Conservation (phyloP, 2,888 invertebrate species). For the Pyrochroa serraticornis region DNA sequence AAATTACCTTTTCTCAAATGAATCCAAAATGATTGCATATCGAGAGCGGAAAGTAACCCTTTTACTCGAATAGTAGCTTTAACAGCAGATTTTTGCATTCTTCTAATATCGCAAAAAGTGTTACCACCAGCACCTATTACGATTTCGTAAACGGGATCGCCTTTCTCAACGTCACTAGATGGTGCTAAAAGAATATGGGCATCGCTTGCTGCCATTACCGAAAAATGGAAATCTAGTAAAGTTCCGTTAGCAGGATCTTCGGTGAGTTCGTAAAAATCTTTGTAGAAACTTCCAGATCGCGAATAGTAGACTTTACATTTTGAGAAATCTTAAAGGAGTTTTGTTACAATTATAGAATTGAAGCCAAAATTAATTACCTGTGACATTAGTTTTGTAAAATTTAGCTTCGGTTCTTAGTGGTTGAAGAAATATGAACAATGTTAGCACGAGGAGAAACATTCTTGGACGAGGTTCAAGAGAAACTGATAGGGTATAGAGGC, state of each 20-base stretch:
- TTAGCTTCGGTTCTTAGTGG: conserved; percentile 2
- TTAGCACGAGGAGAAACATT: background rate
- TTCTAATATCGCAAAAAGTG: conserved; percentile 70
- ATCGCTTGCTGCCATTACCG: conserved; percentile 69
- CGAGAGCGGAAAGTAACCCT: conserved; percentile 65
- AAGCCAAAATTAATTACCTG: conserved; percentile 25
- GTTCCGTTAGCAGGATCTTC: conserved; percentile 43
- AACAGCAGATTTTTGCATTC: conserved; percentile 64
- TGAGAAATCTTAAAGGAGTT: conserved; percentile 45
- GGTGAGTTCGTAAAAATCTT: conserved; percentile 62
- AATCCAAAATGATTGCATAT: conserved; percentile 71
- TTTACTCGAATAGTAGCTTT: conserved; percentile 63
- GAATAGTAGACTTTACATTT: conserved; percentile 65
- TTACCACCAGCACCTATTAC: conserved; percentile 77
- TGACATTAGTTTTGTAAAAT: conserved; percentile 32
- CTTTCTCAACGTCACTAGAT: conserved; percentile 55
- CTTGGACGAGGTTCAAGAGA: background rate
- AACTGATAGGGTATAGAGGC: too few species aligned
- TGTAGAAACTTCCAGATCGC: conserved; percentile 64
- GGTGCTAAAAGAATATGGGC: conserved; percentile 73
- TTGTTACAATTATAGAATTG: background rate
- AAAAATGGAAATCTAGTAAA: conserved; percentile 67
- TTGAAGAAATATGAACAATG: background rate
- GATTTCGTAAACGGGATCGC: conserved; percentile 72
- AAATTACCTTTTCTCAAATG: conserved; percentile 64